Base-by-base conservation (phyloP, 2,113 vertebrate species). In the Cinclus cinclus region DNA sequence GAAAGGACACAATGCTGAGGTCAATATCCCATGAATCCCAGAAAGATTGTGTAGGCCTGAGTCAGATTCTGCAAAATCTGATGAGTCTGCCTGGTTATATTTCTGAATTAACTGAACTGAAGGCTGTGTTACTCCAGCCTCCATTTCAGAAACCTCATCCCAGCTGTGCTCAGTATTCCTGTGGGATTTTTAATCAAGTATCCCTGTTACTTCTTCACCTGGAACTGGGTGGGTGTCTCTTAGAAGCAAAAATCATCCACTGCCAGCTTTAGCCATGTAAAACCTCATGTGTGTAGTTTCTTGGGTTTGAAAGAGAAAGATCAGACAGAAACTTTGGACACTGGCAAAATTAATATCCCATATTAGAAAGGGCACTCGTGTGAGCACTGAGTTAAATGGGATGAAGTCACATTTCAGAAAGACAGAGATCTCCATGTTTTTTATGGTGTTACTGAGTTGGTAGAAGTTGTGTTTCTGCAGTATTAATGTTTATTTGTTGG, bases 1-100 rank as follows among this genome's bases (percentile, higher is more conserved):
- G 33, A 59, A 60, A 31, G 60, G 35, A 46, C 1, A 3, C 0
- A 0, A 3, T 2, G 2, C 35, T 1, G 6, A 87, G 67, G 39
- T 42, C 37, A 24, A 10, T 71, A 23, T 10, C 24, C 23, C 49
- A 11, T 8, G 2, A 41, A 59, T 75, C 44, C 8, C 65, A 64
- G 67, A 58, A 64, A 65, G 35, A 5, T 8, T n/a, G 23, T 67
- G 50, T 55, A 60, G 15, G 37, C 1, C 1, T 28, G 46, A 63
- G 56, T 81, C 52, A 84, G 37, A 25, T 53, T 50, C 39, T 5
- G 4, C 35, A 59, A 50, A 67, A 63, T 77, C 73, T 42, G 35
- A 30, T 53, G 15, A 22, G 23, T 56, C 55, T 78, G 39, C 60
- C 52, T 44, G 2, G 19, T 52, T 87, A 1, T 19, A 15, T 30